Evolutionary conservation across 2,888 invertebrate genomes (phyloP).

Genomic region (Rotaria magnacalcarata): DNA sequence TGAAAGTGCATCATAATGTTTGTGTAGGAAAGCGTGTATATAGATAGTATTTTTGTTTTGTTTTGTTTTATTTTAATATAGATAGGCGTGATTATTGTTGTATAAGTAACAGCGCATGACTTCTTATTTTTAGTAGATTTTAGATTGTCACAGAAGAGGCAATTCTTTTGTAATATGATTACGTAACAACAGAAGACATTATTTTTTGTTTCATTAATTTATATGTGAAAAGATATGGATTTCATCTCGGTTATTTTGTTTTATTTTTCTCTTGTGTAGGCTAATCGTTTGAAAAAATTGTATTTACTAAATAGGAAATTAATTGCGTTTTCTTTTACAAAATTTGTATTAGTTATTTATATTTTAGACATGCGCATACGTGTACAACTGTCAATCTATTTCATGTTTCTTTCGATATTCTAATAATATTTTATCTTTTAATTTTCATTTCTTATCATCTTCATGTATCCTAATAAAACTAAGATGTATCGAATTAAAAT

Average conservation of each 20-base stretch:
- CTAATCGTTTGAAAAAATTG: not conserved
- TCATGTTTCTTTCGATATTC: no score
- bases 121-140: not conserved
- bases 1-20: not conserved
- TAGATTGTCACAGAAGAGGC: not conserved
- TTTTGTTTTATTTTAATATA: not conserved
- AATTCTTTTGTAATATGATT: not conserved
- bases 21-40: not conserved
- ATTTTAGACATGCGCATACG: no score
- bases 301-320: constrained; percentile 13
- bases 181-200: not conserved
- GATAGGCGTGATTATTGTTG: constrained; percentile 5
- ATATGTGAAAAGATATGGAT: not conserved
- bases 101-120: not conserved
- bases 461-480: not conserved
- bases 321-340: not conserved
- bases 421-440: not conserved
- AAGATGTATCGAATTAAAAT: not conserved
- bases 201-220: not conserved
- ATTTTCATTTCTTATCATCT: not conserved
- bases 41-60: not conserved
- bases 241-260: constrained; percentile 2
- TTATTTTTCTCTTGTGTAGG: not conserved
- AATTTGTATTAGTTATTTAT: not conserved
- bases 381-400: no score